Evolutionary conservation across 2,888 invertebrate genomes (phyloP), one percentile per base, ranked within the genome.

Genomic region (Hololepta plana): DNA sequence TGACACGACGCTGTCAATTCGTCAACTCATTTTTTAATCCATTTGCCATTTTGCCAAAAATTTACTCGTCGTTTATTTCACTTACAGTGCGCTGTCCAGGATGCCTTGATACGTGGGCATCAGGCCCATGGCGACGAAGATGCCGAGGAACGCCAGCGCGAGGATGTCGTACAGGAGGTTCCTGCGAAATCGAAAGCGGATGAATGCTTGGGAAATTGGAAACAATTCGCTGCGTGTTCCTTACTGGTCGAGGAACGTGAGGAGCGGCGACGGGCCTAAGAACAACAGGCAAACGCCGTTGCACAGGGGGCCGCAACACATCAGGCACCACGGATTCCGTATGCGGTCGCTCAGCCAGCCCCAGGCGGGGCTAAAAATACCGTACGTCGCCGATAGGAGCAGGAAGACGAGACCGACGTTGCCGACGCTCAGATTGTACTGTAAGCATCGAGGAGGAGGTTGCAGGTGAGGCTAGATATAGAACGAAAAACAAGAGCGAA

Each of bases 101-200:
- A 77, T 64, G 35, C 67, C 69, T 59, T 77, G 74, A 43, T 74
- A 77, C 1, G 77, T 76, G 1, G 79, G 79, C 40, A 77, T 58
- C 20, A 76, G 51, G 3, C 72, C 67, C 38, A 76, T 55, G 1
- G 75, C 72, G 10, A 72, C 72, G 0, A 72, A 67, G 26, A 75
- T 51, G 5, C 76, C 76, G 17, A 77, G 45, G 19, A 70, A 60
- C n/a, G 67, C 65, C 14, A 77, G 47, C 4, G 71, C 64, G 7
- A 69, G 55, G 17, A 75, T 53, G n/a, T n/a, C n/a, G n/a, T n/a
- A n/a, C n/a, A n/a, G n/a, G n/a, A n/a, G n/a, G n/a, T n/a, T n/a
- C n/a, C n/a, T n/a, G n/a, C n/a, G n/a, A n/a, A n/a, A n/a, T n/a
- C n/a, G n/a, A n/a, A n/a, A 26, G 8, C 13, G 13, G 7, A 21